Evolutionary conservation across 2,888 invertebrate species (phyloP).

Genomic region (Agonopterix arenella): DNA sequence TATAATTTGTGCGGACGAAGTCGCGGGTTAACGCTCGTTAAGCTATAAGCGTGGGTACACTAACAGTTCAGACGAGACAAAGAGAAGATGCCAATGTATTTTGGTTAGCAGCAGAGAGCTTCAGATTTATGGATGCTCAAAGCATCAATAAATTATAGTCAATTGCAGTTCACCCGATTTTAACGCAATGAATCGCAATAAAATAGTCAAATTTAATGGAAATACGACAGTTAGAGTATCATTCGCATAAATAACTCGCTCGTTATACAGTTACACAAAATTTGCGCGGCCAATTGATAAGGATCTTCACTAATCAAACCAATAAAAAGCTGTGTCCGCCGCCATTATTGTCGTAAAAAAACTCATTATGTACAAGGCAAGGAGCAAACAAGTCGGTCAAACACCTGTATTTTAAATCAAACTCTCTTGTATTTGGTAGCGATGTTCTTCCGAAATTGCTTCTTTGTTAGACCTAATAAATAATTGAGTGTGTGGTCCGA

Average conservation of each 20-base stretch:
- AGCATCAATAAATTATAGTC: conserved; percentile 37
- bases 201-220: conserved; percentile 41
- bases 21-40: no score
- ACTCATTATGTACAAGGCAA: conserved; percentile 15
- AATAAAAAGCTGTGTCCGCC: conserved; percentile 31
- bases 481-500: conserved; percentile 38
- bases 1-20: no score
- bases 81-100: conserved; percentile 35
- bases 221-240: conserved; percentile 30
- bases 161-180: conserved; percentile 33
- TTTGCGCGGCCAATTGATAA: conserved; percentile 40
- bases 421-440: conserved; percentile 39
- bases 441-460: conserved; percentile 43
- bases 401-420: conserved; percentile 65
- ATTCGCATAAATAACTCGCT: conserved; percentile 35
- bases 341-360: conserved; percentile 48
- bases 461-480: conserved; percentile 57
- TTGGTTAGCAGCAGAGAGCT: conserved; percentile 26
- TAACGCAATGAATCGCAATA: conserved; percentile 27
- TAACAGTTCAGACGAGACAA: conserved; percentile 30
- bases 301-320: conserved; percentile 43
- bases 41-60: conserved; percentile 4
- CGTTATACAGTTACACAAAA: conserved; percentile 36
- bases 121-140: conserved; percentile 39
- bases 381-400: conserved; percentile 49